Conservation (phyloP, 2,797 vertebrate species). For the Myioborus melanocephalus region DNA sequence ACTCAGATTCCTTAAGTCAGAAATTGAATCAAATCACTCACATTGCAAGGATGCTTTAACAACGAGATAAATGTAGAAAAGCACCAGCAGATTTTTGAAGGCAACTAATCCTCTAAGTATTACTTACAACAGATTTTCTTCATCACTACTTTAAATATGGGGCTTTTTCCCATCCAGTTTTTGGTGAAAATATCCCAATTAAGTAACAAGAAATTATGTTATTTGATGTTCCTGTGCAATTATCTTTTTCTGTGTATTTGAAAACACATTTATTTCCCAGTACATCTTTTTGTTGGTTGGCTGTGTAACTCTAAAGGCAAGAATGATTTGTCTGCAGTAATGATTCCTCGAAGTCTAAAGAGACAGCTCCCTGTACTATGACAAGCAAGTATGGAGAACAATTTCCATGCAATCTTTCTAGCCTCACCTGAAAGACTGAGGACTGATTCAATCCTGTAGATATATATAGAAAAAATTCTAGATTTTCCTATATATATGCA, state of each 20-base stretch:
- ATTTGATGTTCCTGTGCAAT: neutral
- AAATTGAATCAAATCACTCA: neutral
- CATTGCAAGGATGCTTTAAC: neutral
- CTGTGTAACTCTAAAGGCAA: neutral
- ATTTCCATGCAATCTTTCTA: neutral
- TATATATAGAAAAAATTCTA: neutral
- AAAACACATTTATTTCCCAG: neutral
- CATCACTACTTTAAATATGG: neutral
- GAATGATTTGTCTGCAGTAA: neutral
- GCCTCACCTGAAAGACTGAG: neutral
- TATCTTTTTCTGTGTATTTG: neutral
- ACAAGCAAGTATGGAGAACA: neutral
- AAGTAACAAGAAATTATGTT: neutral
- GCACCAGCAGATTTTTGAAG: neutral
- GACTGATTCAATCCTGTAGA: neutral
- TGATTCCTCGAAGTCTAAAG: neutral
- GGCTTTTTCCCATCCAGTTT: accelerated
- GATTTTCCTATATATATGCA: neutral
- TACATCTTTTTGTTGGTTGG: neutral
- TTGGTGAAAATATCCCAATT: neutral
- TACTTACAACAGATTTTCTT: neutral
- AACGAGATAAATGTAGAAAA: neutral
- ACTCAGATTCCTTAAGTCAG: neutral
- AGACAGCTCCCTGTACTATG: neutral
- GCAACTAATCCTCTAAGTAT: neutral